Evolutionary conservation across 2,888 invertebrate species (phyloP).

Genomic region (Leptinotarsa haldemani): DNA sequence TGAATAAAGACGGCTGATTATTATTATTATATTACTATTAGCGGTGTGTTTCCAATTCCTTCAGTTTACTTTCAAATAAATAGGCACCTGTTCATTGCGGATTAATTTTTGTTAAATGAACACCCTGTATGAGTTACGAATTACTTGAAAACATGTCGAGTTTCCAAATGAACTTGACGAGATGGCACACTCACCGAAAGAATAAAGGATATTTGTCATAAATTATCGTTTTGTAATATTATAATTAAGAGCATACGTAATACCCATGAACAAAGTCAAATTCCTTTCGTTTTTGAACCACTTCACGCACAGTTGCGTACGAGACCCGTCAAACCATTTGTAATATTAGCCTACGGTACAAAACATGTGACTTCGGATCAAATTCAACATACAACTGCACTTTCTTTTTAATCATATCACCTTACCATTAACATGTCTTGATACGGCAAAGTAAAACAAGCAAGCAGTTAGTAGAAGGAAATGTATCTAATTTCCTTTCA

Average conservation of each 20-base stretch:
- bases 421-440: not conserved
- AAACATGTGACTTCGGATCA: not conserved
- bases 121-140: too few species aligned
- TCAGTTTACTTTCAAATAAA: too few species aligned
- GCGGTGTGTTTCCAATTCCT: too few species aligned
- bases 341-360: slow-evolving; percentile 6
- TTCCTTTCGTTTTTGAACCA: slow-evolving; percentile 19
- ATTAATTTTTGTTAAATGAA: too few species aligned
- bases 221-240: not conserved
- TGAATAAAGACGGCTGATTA: too few species aligned
- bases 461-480: too few species aligned
- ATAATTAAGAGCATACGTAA: not conserved
- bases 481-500: too few species aligned
- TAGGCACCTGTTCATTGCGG: too few species aligned
- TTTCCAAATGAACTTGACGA: too few species aligned
- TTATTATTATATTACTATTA: too few species aligned
- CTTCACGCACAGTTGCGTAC: slow-evolving; percentile 17
- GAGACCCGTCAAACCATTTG: not conserved
- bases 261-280: slow-evolving; percentile 8
- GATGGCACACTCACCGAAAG: not conserved
- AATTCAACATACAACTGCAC: slow-evolving; percentile 9
- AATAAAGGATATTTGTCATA: not conserved
- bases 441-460: too few species aligned
- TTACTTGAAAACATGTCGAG: too few species aligned
- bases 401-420: slow-evolving; percentile 1